A percentile compares a stretch with the other conserved stretches of the same genome.
Evolutionary conservation across 2,113 vertebrate genomes (phyloP).

Genomic region (Coptodon bakossiorum): DNA sequence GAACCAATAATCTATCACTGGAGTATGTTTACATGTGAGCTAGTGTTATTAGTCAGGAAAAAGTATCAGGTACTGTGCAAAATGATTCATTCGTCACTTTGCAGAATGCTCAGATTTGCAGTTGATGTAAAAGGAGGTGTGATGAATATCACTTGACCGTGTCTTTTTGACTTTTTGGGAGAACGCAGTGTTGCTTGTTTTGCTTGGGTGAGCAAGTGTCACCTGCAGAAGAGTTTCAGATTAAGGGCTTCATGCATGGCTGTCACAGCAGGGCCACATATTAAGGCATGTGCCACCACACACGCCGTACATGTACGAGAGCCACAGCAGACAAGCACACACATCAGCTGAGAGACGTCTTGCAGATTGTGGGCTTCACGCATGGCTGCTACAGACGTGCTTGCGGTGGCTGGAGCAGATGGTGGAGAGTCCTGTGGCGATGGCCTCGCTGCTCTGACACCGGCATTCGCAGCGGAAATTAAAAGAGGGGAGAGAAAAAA

Average conservation of each 20-base stretch:
- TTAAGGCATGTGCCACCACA: conserved; percentile 10
- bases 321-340: background rate
- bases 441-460: conserved; percentile 45
- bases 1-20: background rate
- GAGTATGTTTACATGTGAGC: background rate
- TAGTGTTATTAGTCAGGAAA: background rate
- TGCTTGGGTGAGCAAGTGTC: conserved; percentile 22
- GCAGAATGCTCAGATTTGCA: background rate
- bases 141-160: conserved; percentile 6
- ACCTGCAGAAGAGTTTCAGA: conserved; percentile 46
- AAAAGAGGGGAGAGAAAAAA: background rate
- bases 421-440: conserved; percentile 56
- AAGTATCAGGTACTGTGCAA: background rate
- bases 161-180: background rate
- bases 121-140: background rate
- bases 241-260: conserved; percentile 43
- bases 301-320: background rate
- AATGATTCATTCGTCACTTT: background rate
- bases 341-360: conserved; percentile 41
- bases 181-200: conserved; percentile 1
- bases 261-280: conserved; percentile 7
- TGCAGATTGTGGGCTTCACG: conserved; percentile 62
- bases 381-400: conserved; percentile 58
- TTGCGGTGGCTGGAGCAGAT: conserved; percentile 60
- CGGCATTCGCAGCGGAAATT: conserved; percentile 52